phyloP scores from a whole-genome alignment of 2,888 invertebrate species.

The Melinopterus prodromus region DNA sequence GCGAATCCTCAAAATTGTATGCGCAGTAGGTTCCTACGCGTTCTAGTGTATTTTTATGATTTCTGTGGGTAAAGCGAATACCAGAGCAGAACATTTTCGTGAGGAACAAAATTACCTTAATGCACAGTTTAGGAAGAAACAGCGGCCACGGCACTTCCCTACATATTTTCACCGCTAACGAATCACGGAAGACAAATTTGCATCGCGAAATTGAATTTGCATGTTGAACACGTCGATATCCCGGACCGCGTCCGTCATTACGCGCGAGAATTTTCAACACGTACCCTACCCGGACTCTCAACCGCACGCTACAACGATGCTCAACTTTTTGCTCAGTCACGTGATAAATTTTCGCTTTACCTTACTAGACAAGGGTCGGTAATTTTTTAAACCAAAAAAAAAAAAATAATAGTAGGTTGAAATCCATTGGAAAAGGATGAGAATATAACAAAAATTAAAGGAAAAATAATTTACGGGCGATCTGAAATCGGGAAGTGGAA shows the following conservation, averaged over 20 bases:
- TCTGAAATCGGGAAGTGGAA: too few species aligned
- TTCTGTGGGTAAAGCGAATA: too few species aligned
- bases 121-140: conserved; percentile 10
- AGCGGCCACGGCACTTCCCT: conserved; percentile 22
- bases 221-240: conserved; percentile 27
- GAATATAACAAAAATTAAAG: too few species aligned
- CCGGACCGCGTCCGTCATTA: conserved; percentile 31
- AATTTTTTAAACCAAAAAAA: too few species aligned
- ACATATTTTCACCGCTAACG: conserved; percentile 31
- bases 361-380: too few species aligned
- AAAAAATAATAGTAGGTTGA: too few species aligned
- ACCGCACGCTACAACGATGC: conserved; percentile 30
- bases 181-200: conserved; percentile 30
- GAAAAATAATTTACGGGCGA: too few species aligned
- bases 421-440: too few species aligned
- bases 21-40: too few species aligned
- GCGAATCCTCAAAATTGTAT: too few species aligned
- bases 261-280: conserved; percentile 26
- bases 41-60: too few species aligned
- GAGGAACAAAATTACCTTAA: not conserved
- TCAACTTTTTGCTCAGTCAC: conserved; percentile 19
- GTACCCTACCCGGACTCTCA: not conserved
- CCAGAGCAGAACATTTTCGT: not conserved
- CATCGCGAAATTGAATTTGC: conserved; percentile 31
- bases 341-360: not conserved